Evolutionary conservation across 2,888 invertebrate species (phyloP).

Genomic region (Stenotaenia linearis): DNA sequence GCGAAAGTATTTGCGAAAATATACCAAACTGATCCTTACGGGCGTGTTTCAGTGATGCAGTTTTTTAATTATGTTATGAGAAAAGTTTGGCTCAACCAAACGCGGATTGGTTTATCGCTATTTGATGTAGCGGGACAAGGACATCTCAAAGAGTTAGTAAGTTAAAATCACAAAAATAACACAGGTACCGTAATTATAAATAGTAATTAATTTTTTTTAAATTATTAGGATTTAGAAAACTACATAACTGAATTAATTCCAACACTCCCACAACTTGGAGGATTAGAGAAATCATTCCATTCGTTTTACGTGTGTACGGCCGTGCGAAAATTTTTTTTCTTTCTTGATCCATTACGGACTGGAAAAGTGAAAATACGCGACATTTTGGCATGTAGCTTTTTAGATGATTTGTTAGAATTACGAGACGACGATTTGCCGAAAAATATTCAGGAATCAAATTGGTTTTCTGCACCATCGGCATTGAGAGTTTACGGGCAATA

Average conservation of each 20-base stretch:
- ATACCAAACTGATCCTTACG: conserved; percentile 77
- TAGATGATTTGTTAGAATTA: conserved; percentile 86
- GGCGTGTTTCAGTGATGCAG: conserved; percentile 78
- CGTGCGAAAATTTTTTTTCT: conserved; percentile 92
- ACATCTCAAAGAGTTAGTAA: conserved; percentile 73
- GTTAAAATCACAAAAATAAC: conserved; percentile 36
- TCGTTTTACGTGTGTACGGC: conserved; percentile 95
- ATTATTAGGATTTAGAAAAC: conserved; percentile 77
- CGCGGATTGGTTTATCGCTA: conserved; percentile 82
- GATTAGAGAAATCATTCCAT: conserved; percentile 86
- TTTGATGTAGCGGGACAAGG: conserved; percentile 92
- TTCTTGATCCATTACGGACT: conserved; percentile 80
- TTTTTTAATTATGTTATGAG: conserved; percentile 93
- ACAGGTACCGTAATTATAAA: background rate
- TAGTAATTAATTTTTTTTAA: background rate
- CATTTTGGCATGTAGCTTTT: conserved; percentile 81
- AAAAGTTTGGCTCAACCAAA: conserved; percentile 91
- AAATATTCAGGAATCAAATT: conserved; percentile 78
- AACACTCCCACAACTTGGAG: conserved; percentile 80
- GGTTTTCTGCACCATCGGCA: conserved; percentile 86
- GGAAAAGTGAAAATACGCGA: conserved; percentile 85
- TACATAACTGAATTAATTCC: conserved; percentile 91
- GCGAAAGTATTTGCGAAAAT: conserved; percentile 81
- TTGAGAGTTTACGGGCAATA: conserved; percentile 89
- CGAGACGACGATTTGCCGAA: conserved; percentile 77